These are phyloP conservation scores for Ctenochaetus hawaiiensis DNA, from an alignment of 2,797 vertebrate genomes.

Conservation along the genomic window DNA sequence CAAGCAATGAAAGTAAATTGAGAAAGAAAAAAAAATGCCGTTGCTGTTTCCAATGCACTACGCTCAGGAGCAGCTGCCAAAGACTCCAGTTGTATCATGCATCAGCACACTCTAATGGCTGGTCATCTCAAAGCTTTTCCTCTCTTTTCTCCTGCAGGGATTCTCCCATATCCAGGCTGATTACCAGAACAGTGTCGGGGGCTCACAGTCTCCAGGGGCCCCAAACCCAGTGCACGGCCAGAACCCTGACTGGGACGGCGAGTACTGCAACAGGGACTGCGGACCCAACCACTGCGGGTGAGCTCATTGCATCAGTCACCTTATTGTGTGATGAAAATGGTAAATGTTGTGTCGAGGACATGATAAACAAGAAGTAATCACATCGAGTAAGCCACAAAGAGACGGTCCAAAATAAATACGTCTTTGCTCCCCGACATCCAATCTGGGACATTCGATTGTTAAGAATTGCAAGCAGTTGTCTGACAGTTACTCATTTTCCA, in stretches of 20 bases:
- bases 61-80: constrained; percentile 18
- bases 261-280: constrained; percentile 97
- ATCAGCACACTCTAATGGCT: constrained; percentile 44
- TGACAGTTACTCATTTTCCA: constrained; percentile 73
- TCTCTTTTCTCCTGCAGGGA: constrained; percentile 83
- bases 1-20: constrained; percentile 33
- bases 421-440: constrained; percentile 31
- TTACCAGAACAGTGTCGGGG: constrained; percentile 93
- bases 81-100: constrained; percentile 27
- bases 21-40: constrained; percentile 5
- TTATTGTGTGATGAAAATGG: neutral
- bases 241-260: constrained; percentile 94
- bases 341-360: neutral
- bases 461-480: constrained; percentile 53
- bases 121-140: constrained; percentile 12
- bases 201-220: constrained; percentile 93
- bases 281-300: constrained; percentile 97
- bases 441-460: constrained; percentile 35
- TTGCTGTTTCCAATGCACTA: neutral
- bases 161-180: constrained; percentile 96
- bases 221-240: constrained; percentile 90
- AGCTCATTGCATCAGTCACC: constrained; percentile 43
- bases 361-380: constrained; percentile 13
- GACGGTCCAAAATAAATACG: neutral
- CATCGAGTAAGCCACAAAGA: neutral